Conservation (phyloP, 2,113 vertebrate species). For the Chamaetylas fuelleborni region DNA sequence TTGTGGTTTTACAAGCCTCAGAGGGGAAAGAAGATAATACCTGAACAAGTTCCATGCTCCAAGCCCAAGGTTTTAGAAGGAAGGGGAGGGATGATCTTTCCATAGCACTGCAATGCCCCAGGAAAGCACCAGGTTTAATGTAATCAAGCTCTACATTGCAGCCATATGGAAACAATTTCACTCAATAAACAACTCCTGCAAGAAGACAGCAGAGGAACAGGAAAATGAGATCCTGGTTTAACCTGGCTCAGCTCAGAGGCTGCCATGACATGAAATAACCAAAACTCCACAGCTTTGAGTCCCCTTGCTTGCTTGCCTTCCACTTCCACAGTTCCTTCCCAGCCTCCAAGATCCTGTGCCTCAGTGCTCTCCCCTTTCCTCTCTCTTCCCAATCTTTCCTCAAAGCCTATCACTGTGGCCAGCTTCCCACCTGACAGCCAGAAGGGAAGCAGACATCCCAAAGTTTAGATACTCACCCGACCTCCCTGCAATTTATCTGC, state of each 20-base stretch:
- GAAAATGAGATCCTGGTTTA: slow-evolving; percentile 31
- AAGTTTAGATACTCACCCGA: fast-evolving
- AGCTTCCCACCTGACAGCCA: background rate
- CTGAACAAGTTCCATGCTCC: background rate
- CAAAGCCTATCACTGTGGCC: background rate
- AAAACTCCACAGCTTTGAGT: background rate
- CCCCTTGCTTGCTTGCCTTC: background rate
- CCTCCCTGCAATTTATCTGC: background rate
- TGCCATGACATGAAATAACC: background rate
- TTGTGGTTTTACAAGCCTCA: background rate
- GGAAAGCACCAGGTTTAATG: slow-evolving; percentile 63
- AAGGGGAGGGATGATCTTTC: background rate
- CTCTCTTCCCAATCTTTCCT: background rate
- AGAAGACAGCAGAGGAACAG: slow-evolving; percentile 25
- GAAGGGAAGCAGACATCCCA: slow-evolving; percentile 12
- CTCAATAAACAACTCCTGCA: slow-evolving; percentile 61
- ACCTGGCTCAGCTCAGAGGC: background rate
- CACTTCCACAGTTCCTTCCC: background rate
- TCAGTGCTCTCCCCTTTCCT: background rate
- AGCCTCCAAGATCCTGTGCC: background rate
- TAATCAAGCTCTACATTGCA: slow-evolving; percentile 60
- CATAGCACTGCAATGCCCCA: slow-evolving; percentile 22
- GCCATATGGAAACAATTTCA: slow-evolving; percentile 71
- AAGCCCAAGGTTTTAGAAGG: background rate
- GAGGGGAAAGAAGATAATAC: background rate